Evolutionary conservation across 2,888 invertebrate genomes (phyloP).

Genomic region (Drosophila cracens): DNA sequence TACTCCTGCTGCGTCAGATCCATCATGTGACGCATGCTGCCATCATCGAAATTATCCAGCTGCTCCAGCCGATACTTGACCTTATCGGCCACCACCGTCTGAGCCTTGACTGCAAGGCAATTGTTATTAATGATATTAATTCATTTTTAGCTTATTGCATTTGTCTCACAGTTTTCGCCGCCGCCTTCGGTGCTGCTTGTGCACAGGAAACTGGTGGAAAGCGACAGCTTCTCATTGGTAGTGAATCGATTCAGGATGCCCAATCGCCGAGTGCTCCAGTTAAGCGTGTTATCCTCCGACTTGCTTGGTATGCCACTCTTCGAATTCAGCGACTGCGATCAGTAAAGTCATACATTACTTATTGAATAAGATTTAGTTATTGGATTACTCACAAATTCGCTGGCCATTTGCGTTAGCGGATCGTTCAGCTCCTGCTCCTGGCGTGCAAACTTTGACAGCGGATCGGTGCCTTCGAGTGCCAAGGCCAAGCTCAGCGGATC

Average conservation of each 20-base stretch:
- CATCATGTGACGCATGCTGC: slow-evolving; percentile 93
- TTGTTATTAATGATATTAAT: background rate
- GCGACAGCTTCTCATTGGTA: slow-evolving; percentile 96
- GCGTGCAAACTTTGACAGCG: slow-evolving; percentile 89
- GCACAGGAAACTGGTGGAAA: slow-evolving; percentile 93
- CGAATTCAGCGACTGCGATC: slow-evolving; percentile 38
- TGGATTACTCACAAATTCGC: slow-evolving; percentile 77
- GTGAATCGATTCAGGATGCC: slow-evolving; percentile 95
- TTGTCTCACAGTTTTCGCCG: slow-evolving; percentile 88
- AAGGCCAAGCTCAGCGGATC: slow-evolving; percentile 76
- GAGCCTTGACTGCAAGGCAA: slow-evolving; percentile 88
- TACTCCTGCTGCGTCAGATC: slow-evolving; percentile 97
- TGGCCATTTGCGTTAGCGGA: slow-evolving; percentile 88
- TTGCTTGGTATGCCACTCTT: slow-evolving; percentile 62
- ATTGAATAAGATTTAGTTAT: background rate
- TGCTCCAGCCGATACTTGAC: slow-evolving; percentile 96
- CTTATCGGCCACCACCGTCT: slow-evolving; percentile 91
- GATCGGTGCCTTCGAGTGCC: slow-evolving; percentile 89
- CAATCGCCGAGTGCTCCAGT: slow-evolving; percentile 91
- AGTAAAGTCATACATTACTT: background rate
- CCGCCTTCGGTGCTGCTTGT: slow-evolving; percentile 86
- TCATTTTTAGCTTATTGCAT: background rate
- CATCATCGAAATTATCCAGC: slow-evolving; percentile 97
- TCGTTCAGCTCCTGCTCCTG: slow-evolving; percentile 87
- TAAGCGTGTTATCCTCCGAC: slow-evolving; percentile 86